These are phyloP conservation scores for Rattus rattus DNA, from an alignment of 2,113 vertebrate species.

Conservation along the genomic window DNA sequence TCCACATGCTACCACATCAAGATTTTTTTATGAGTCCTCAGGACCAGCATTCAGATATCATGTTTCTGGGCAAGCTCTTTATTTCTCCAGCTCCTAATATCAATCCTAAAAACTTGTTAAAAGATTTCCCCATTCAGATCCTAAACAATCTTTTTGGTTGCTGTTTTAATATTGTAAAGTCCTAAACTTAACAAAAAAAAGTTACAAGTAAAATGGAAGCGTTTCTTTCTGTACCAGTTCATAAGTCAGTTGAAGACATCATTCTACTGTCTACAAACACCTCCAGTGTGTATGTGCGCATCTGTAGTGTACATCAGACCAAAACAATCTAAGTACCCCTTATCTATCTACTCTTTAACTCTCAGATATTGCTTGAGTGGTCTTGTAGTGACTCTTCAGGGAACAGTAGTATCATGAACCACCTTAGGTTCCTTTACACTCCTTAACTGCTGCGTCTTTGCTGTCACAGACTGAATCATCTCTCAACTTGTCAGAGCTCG, in stretches of 20 bases:
- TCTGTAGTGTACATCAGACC: not conserved
- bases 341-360: not conserved
- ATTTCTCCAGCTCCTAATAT: not conserved
- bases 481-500: not conserved
- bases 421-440: not conserved
- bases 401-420: not conserved
- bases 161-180: not conserved
- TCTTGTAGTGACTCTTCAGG: not conserved
- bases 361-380: not conserved
- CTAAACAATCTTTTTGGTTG: not conserved
- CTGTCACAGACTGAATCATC: not conserved
- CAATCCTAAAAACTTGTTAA: not conserved
- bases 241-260: not conserved
- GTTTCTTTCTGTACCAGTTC: not conserved
- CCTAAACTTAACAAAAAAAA: conserved; percentile 12
- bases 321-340: not conserved
- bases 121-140: conserved; percentile 18
- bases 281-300: not conserved
- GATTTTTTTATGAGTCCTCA: not conserved
- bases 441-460: not conserved
- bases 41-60: not conserved
- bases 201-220: not conserved
- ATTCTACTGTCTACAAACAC: not conserved
- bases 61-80: not conserved
- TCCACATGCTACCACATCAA: not conserved